Percentiles rank a stretch among this genome's conserved stretches.
Conservation (phyloP, 2,888 invertebrate genomes). For the Aphrophora alni region DNA sequence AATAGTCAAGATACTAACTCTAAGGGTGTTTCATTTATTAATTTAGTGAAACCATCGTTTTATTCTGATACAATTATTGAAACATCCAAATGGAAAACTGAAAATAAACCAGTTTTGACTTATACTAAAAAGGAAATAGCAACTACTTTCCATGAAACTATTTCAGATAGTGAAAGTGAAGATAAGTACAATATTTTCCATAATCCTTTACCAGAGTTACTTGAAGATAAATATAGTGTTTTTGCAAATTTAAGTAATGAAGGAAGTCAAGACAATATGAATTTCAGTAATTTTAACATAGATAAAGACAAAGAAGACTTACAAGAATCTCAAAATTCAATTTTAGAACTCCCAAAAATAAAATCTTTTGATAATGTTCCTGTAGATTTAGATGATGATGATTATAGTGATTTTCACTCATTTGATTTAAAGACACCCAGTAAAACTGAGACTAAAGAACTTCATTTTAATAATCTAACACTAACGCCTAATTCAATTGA, state of each 20-base stretch:
- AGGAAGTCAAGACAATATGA: background rate
- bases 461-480: background rate
- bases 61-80: background rate
- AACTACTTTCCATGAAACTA: background rate
- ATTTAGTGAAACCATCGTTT: background rate
- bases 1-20: background rate
- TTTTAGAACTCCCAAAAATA: background rate
- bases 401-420: background rate
- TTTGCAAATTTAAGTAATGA: conserved; percentile 45
- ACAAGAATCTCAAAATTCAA: background rate
- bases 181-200: conserved; percentile 25
- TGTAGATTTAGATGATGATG: background rate
- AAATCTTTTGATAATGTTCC: background rate
- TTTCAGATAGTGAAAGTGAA: conserved; percentile 3
- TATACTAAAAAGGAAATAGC: background rate
- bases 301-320: background rate
- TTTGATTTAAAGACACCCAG: background rate
- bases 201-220: conserved; percentile 22
- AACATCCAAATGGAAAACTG: background rate
- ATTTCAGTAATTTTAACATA: background rate
- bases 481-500: no score
- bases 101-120: background rate
- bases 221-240: conserved; percentile 42
- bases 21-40: background rate
- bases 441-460: background rate